These are phyloP conservation scores for Dallia pectoralis DNA, from an alignment of 2,797 vertebrate genomes.

Conservation along the genomic window DNA sequence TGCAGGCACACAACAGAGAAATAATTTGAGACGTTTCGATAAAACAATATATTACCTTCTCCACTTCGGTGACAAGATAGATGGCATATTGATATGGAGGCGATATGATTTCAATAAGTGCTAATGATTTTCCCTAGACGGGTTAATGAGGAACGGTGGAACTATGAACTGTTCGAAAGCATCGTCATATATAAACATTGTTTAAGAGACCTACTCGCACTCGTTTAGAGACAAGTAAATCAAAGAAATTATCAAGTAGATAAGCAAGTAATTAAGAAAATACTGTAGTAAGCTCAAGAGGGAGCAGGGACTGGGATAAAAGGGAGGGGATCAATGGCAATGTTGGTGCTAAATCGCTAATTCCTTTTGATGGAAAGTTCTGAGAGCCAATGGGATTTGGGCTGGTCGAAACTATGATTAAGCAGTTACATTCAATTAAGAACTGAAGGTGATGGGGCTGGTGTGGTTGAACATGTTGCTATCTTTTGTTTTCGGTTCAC, in stretches of 20 bases:
- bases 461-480: no score
- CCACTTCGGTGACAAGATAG: conserved; percentile 52
- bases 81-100: conserved; percentile 53
- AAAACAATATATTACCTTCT: conserved; percentile 60
- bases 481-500: no score
- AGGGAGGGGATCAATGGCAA: not conserved
- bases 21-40: conserved; percentile 52
- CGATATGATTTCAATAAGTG: conserved; percentile 74
- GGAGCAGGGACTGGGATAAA: not conserved
- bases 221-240: conserved; percentile 62
- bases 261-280: conserved; percentile 60
- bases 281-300: conserved; percentile 27
- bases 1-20: conserved; percentile 40
- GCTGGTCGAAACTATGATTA: conserved; percentile 2
- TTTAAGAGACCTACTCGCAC: conserved; percentile 47
- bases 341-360: not conserved
- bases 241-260: conserved; percentile 59
- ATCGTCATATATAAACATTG: conserved; percentile 63
- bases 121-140: conserved; percentile 68
- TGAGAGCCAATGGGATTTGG: conserved; percentile 15
- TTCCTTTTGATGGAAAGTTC: conserved; percentile 21
- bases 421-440: no score
- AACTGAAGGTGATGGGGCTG: no score
- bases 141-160: conserved; percentile 64
- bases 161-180: conserved; percentile 63